Base-by-base conservation (phyloP, 2,888 invertebrate species). In the Tiphia femorata region DNA sequence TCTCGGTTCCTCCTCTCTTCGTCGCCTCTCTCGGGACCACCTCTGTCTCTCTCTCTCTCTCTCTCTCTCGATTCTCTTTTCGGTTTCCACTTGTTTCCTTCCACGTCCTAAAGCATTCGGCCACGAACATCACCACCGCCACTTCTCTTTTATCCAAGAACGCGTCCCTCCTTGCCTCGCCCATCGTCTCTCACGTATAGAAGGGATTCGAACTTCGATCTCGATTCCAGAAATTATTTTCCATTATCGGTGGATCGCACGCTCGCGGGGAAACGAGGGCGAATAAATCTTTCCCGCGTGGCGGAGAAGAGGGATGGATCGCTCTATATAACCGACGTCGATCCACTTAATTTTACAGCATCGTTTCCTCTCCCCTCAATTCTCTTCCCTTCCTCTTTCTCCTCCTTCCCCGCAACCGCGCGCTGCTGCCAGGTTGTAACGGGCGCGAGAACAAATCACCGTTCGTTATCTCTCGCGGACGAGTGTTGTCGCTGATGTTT, bases 391-490 rank as follows among this genome's bases (percentile, higher is more conserved):
- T 43, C 37, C 16, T 37, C 17, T 25, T 25, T 4, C 30, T 27
- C 38, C 19, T 20, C 6, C 5, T 17, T 10, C 14, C 14, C 19
- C 12, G 10, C 7, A 29, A 19, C 41, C 7, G 33, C 3, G 14
- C 35, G 14, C 8, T 37, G 10, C n/a, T n/a, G 37, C 3, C 3
- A 37, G 10, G 27, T 2, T n/a, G 23, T 23, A 14, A 14, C 33
- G 12, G 33, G 33, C 19, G 10, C 12, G 7, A 14, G 35, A 55
- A 61, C 51, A 61, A 51, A 61, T 54, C 49, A 38, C 14, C 16
- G 3, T 27, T 46, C 20, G 49, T 61, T 61, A 58, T 51, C 56
- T 10, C 37, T 33, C 47, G 35, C 20, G 47, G 14, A 25, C 14
- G 8, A 43, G n/a, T n/a, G n/a, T n/a, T n/a, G n/a, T 43, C 23